These are phyloP conservation scores for Hylomyscus alleni DNA, from an alignment of 2,797 vertebrate species.

Conservation along the genomic window DNA sequence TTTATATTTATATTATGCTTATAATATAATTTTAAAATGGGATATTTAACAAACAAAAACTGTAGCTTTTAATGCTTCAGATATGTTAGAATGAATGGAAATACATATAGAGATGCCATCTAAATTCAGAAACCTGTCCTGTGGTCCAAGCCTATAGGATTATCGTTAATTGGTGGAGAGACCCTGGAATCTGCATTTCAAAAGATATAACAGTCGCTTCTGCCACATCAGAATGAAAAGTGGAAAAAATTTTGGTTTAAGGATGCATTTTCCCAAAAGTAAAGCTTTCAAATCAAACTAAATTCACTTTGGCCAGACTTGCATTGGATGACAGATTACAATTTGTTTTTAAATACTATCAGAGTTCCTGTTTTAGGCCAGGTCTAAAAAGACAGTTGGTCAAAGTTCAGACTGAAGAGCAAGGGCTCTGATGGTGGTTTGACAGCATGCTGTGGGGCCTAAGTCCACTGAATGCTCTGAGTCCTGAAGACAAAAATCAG, in stretches of 20 bases:
- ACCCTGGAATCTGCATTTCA: neutral
- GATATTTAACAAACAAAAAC: neutral
- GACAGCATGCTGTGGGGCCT: neutral
- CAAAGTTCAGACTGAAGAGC: neutral
- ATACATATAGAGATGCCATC: neutral
- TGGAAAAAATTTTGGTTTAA: slow-evolving; percentile 11
- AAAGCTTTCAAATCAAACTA: neutral
- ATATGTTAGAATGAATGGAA: neutral
- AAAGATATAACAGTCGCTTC: neutral
- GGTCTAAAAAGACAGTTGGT: neutral
- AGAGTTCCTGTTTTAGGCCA: neutral
- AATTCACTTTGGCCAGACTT: neutral
- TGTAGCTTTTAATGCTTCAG: neutral
- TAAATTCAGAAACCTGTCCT: neutral
- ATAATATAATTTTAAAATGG: neutral
- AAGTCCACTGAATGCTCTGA: neutral
- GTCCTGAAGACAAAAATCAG: neutral
- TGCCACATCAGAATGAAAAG: neutral
- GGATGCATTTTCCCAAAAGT: neutral
- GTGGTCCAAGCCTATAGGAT: neutral
- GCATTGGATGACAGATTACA: neutral
- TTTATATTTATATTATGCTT: neutral
- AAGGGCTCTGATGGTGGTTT: neutral
- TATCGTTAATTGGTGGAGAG: neutral
- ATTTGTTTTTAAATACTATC: neutral